A percentile compares a stretch with the other conserved stretches of the same genome.
Evolutionary conservation across 1,140 invertebrate genomes (phyloP).

Genomic region (Zaprionus vittiger): DNA sequence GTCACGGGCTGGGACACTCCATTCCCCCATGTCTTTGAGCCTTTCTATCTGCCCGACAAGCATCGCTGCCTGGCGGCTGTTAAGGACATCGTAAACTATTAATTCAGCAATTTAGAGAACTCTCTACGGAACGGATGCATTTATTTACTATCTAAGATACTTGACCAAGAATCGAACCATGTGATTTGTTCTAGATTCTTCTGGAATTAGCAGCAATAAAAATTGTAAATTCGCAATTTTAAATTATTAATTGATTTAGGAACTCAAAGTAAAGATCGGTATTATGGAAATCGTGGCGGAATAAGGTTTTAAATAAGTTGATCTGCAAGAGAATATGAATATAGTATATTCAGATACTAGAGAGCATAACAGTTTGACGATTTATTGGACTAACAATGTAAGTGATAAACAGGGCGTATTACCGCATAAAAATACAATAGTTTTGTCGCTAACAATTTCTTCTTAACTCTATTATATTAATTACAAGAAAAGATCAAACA

Average conservation of each 20-base stretch:
- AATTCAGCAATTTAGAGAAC: conserved; percentile 3
- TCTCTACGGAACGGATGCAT: conserved; percentile 68
- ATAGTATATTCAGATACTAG: neutral
- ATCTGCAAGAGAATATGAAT: neutral
- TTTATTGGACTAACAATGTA: conserved; percentile 45
- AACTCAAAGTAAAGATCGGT: neutral
- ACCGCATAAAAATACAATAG: conserved; percentile 38
- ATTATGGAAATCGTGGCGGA: neutral
- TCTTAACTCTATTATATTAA: conserved; percentile 29
- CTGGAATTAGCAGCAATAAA: neutral
- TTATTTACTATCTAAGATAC: conserved; percentile 51
- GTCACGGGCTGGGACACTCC: conserved; percentile 99
- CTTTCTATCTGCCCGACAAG: conserved; percentile 97
- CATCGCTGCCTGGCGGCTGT: conserved; percentile 95
- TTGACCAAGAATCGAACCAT: conserved; percentile 1
- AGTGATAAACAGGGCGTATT: conserved; percentile 28
- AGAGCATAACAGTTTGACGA: conserved; percentile 25
- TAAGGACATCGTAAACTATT: conserved; percentile 87
- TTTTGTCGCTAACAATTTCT: conserved; percentile 31
- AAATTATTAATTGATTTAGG: neutral
- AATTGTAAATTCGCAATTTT: neutral
- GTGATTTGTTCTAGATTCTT: conserved; percentile 1
- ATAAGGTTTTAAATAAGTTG: neutral
- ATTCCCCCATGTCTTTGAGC: conserved; percentile 98
- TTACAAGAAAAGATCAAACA: conserved; percentile 20